Base-by-base conservation (phyloP, 2,888 invertebrate species). In the Flexamia atlantica region DNA sequence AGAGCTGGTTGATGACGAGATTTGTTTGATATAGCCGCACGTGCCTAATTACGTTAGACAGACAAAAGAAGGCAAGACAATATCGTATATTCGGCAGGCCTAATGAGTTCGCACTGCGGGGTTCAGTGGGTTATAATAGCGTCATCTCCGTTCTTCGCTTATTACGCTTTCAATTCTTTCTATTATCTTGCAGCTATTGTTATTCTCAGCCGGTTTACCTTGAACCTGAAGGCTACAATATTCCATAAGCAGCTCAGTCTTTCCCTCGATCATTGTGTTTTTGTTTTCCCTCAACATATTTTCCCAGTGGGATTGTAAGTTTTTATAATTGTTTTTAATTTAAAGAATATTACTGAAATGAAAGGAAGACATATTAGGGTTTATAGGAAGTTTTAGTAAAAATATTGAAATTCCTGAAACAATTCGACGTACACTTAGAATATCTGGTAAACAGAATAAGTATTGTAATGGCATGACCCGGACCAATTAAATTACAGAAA, bases 61-160 rank as follows among this genome's bases (percentile, higher is more conserved):
- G 76, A 76, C 76, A 76, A 76, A 72, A 76, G 76, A 76, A 72
- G 40, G 40, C 20, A 5, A 72, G 72, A 72, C 72, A 72, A 72
- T 72, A 36, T 72, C 20, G 32, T 30, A 25, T 64, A 36, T 30
- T 36, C 72, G 42, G 72, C 42, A 32, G 68, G 20, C 72, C 20
- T 40, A 30, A 68, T 68, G 40, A 40, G 42, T n/a, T 28, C 36
- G 36, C 72, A 72, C 72, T 40, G 40, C 72, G 72, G 72, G 72
- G 40, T 68, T 68, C 40, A 42, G 20, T 12, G 72, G 40, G 36
- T 28, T 36, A 68, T 68, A 30, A 36, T 32, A 68, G 23, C 64
- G 4, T 28, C 64, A 57, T 57, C 57, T 57, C 57, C 57, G 23
- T 23, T 64, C 64, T 30, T 30, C 64, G 64, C 64, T 64, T 64